A percentile compares a stretch with the other conserved stretches of the same genome.
Conservation (phyloP, 2,888 invertebrate genomes). For the Cephonodes hylas region DNA sequence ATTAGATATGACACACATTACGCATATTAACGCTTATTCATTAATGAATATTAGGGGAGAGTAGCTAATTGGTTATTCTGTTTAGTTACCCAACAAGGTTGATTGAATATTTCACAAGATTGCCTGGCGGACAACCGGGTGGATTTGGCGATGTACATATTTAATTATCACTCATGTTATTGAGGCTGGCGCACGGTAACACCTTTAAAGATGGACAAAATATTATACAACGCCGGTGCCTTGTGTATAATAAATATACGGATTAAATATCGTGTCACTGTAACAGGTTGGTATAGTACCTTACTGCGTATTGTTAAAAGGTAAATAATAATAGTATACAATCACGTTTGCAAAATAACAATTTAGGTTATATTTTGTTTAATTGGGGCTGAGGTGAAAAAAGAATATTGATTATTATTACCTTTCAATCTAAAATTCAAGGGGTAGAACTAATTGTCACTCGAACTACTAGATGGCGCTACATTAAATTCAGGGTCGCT, state of each 20-base stretch:
- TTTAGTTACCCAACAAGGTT: slow-evolving; percentile 53
- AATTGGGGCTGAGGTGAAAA: too few relatives aligned
- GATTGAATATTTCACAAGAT: slow-evolving; percentile 65
- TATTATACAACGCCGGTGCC: neutral
- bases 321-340: too few relatives aligned
- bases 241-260: neutral
- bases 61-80: slow-evolving; percentile 62
- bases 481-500: neutral
- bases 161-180: slow-evolving; percentile 54
- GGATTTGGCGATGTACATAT: slow-evolving; percentile 54
- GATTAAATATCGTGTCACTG: neutral
- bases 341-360: too few relatives aligned
- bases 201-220: neutral
- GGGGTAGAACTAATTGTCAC: neutral
- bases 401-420: too few relatives aligned
- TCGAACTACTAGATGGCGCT: neutral
- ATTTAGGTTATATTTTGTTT: too few relatives aligned
- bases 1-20: slow-evolving; percentile 15
- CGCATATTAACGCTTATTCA: slow-evolving; percentile 4
- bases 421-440: too few relatives aligned
- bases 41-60: slow-evolving; percentile 25
- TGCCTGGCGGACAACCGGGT: slow-evolving; percentile 42
- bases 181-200: slow-evolving; percentile 11
- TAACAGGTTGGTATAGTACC: neutral
- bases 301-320: too few relatives aligned